These are phyloP conservation scores for Octopus bimaculoides DNA, from an alignment of 1,140 invertebrate genomes.

Conservation along the genomic window DNA sequence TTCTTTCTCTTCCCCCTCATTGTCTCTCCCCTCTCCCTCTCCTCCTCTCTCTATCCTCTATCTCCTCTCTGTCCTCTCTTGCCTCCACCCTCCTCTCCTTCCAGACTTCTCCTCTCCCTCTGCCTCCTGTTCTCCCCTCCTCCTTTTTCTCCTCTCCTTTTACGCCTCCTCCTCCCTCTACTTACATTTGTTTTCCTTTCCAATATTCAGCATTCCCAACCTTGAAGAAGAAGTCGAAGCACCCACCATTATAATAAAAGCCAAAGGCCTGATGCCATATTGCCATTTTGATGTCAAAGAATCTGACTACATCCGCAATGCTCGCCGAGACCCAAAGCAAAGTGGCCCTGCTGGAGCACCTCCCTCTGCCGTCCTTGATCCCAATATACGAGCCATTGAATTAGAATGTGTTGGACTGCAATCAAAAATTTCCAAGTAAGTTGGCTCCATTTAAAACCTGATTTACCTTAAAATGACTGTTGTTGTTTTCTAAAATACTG, in stretches of 20 bases:
- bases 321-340: slow-evolving; percentile 52
- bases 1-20: too few relatives aligned
- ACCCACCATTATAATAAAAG: slow-evolving; percentile 50
- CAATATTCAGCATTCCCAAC: slow-evolving; percentile 46
- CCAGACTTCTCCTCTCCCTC: too few relatives aligned
- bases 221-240: slow-evolving; percentile 46
- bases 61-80: too few relatives aligned
- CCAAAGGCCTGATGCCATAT: slow-evolving; percentile 54
- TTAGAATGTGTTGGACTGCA: slow-evolving; percentile 51
- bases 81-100: too few relatives aligned
- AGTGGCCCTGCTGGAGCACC: slow-evolving; percentile 49
- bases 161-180: too few relatives aligned
- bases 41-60: too few relatives aligned
- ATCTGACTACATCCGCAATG: slow-evolving; percentile 54
- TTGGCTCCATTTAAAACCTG: not conserved
- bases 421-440: slow-evolving; percentile 44
- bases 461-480: not conserved
- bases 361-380: slow-evolving; percentile 52
- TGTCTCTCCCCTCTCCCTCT: too few relatives aligned
- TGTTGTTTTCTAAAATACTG: too few relatives aligned
- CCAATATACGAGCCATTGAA: slow-evolving; percentile 55
- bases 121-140: too few relatives aligned
- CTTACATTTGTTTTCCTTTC: too few relatives aligned
- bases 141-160: too few relatives aligned
- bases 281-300: slow-evolving; percentile 58